These are phyloP conservation scores for Thera britannica DNA, from an alignment of 2,888 invertebrate genomes.

Conservation along the genomic window DNA sequence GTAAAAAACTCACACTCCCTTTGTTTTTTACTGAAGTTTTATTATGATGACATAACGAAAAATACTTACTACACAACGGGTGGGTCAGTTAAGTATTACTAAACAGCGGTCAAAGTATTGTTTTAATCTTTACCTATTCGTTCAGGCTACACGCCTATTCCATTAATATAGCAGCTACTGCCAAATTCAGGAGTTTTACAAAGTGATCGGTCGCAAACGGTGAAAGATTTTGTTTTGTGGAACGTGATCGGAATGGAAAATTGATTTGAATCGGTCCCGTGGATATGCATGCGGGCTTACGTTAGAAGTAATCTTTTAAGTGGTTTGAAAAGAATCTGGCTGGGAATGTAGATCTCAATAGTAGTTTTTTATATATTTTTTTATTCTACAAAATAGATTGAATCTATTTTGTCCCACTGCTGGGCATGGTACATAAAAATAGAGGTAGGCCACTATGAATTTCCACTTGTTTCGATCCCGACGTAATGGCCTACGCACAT, in stretches of 20 bases:
- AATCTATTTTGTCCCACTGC: too few species aligned
- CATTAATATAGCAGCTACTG: slow-evolving; percentile 27
- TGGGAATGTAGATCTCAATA: background rate
- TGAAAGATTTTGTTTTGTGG: slow-evolving; percentile 31
- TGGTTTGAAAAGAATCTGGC: slow-evolving; percentile 8
- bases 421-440: too few species aligned
- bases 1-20: too few species aligned
- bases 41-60: background rate
- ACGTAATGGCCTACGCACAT: too few species aligned
- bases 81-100: background rate
- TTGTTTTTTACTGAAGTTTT: background rate
- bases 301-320: slow-evolving; percentile 13
- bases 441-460: too few species aligned
- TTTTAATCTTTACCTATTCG: slow-evolving; percentile 25
- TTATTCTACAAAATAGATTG: too few species aligned
- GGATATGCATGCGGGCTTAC: slow-evolving; percentile 7
- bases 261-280: slow-evolving; percentile 21
- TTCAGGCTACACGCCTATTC: slow-evolving; percentile 22
- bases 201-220: slow-evolving; percentile 24
- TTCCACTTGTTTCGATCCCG: too few species aligned
- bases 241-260: slow-evolving; percentile 30
- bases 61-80: slow-evolving; percentile 3
- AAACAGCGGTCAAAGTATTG: slow-evolving; percentile 11
- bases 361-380: background rate
- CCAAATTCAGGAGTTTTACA: slow-evolving; percentile 23